Base-by-base conservation (phyloP, 2,113 vertebrate genomes). In the Gallinago paraguaiae region DNA sequence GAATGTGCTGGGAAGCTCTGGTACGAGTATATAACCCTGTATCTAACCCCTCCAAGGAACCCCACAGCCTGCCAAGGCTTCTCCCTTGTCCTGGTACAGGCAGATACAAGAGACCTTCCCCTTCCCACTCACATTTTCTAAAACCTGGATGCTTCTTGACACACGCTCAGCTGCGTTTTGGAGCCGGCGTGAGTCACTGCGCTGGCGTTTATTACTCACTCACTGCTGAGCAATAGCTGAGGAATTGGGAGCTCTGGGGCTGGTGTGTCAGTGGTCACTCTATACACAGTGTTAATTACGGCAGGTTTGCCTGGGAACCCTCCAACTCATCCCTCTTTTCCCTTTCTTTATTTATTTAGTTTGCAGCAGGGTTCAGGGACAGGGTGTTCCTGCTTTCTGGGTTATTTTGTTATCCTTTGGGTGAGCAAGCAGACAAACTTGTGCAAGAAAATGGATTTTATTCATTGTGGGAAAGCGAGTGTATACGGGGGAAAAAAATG, bases 221-320 rank as follows among this genome's bases (percentile, higher is more conserved):
- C 95, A 96, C 16, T 39, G 93, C 86, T 97, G 96, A 97, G 92
- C 89, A 96, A 97, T 88, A 88, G 80, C 88, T 82, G 8, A 93
- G 81, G 91, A 95, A 97, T 94, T 64, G 51, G 92, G 89, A 95
- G 93, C 88, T 95, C 48, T 7, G 35, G 90, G 85, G 78, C 65
- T 90, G 35, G 0, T 71, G 76, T 88, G 92, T 86, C 10, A 1
- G 64, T 92, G 92, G 86, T 70, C 69, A 22, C 68, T 77, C 7
- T 17, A 27, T 19, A 27, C 41, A 12, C 7, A 3, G 57, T 41
- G 46, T 93, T 90, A 92, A 95, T 79, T 76, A 46, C 1, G 27
- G 71, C 75, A 95, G 86, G 94, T 96, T 87, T 88, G 85, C 53
- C 86, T 96, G 92, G 85, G 93, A 96, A 87, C 77, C 68, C 45